phyloP scores from a whole-genome alignment of 2,113 vertebrate species.

The Crotalus tigris region DNA sequence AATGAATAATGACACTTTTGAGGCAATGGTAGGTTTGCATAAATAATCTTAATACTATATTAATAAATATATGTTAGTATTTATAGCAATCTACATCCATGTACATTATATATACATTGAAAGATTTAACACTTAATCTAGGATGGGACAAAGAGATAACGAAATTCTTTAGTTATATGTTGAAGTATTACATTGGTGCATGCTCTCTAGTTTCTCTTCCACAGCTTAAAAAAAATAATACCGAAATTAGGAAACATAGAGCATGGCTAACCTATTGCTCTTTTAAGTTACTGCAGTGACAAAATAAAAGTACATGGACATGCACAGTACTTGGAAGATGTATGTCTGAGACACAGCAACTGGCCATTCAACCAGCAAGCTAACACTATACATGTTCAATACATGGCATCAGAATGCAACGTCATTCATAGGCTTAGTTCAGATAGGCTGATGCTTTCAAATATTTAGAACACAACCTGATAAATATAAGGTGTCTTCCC shows the following conservation, averaged over 20 bases:
- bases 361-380: not conserved
- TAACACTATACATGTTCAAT: not conserved
- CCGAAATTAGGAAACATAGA: not conserved
- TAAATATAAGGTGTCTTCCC: not conserved
- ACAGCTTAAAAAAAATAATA: not conserved
- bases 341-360: not conserved
- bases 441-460: not conserved
- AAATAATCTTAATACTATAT: slow-evolving; percentile 1
- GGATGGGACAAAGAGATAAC: not conserved
- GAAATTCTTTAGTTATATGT: not conserved
- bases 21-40: slow-evolving; percentile 13
- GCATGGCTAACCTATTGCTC: not conserved
- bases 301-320: not conserved
- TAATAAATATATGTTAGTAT: slow-evolving; percentile 13
- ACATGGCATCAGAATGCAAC: not conserved
- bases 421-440: no score
- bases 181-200: not conserved
- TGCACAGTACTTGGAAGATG: not conserved
- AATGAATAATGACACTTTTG: slow-evolving; percentile 3
- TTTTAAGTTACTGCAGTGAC: not conserved
- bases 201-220: not conserved
- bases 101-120: not conserved
- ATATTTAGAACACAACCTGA: not conserved
- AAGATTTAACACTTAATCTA: not conserved
- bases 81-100: slow-evolving; percentile 9